phyloP scores from a whole-genome alignment of 2,113 vertebrate species.

The Engystomops pustulosus region DNA sequence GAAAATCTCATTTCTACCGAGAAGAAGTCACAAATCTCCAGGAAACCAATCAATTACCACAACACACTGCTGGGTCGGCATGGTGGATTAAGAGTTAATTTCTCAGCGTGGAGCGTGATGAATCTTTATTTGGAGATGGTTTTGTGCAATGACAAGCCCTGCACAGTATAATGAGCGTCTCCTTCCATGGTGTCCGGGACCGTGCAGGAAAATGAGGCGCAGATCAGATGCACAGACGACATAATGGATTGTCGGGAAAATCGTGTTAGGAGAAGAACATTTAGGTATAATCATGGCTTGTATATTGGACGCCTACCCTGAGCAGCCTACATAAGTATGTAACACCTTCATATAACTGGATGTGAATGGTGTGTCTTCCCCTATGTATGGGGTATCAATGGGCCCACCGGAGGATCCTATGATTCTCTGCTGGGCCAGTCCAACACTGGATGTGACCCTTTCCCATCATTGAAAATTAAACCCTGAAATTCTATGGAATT shows the following conservation, averaged over 20 bases:
- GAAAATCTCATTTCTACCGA: conserved; percentile 37
- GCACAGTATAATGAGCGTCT: neutral
- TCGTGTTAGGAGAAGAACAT: neutral
- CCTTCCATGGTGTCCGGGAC: neutral
- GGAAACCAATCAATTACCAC: conserved; percentile 22
- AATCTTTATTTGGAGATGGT: conserved; percentile 7
- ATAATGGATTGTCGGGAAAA: neutral
- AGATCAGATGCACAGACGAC: neutral
- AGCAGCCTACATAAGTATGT: too few relatives aligned
- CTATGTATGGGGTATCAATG: too few relatives aligned
- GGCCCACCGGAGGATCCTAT: too few relatives aligned
- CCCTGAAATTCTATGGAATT: too few relatives aligned
- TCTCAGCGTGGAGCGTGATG: neutral
- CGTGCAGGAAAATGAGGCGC: neutral
- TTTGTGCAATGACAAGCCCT: neutral
- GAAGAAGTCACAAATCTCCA: neutral
- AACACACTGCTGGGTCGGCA: neutral
- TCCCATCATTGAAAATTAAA: too few relatives aligned
- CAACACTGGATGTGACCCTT: neutral
- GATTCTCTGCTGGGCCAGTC: too few relatives aligned
- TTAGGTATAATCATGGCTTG: neutral
- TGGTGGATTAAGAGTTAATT: conserved; percentile 31
- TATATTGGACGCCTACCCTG: neutral
- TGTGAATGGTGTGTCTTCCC: too few relatives aligned
- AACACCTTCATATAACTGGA: too few relatives aligned